Evolutionary conservation across 2,797 vertebrate genomes (phyloP), one percentile per base, ranked within the genome.

Genomic region (Sylvilagus floridanus): DNA sequence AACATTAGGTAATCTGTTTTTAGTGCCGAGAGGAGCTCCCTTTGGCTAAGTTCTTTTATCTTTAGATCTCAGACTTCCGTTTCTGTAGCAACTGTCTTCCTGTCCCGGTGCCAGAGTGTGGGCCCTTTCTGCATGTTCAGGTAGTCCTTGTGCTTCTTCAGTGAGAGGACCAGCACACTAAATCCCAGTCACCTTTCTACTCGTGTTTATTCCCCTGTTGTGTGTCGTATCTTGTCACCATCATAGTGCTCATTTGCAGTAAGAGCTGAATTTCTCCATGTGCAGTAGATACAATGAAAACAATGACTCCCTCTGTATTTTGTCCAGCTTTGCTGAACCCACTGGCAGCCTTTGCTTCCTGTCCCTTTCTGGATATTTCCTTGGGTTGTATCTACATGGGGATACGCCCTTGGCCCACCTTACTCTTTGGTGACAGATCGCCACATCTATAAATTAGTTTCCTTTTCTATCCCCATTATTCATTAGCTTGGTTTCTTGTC

Each of bases 121-220:
- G 66, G n/a, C 17, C 57, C 21, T 75, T 35, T 71, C 28, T 68
- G 8, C 24, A 17, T 57, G 65, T 10, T 26, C 24, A 4, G n/a
- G 57, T 8, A 17, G 22, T 28, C 21, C 14, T 4, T 21, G 19
- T 32, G 7, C 28, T 62, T 69, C 28, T 68, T 19, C 28, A 5
- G 0, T 24, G 63, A 63, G 14, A 57, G 5, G 50, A 26, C 16
- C 30, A 1, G 72, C 24, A 14, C 3, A 42, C 12, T 32, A 0
- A 12, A 2, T 42, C 60, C 83, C 16, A 37, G 0, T 42, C 7
- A 42, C 37, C 32, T 52, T 72, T 26, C 3, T 10, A 4, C 19
- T 47, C 50, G 4, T 42, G 79, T 91, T 4, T 37, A 22, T 68
- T 87, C 24, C 52, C 42, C 12, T 21, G 26, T 0, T 21, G 12